phyloP scores from a whole-genome alignment of 2,797 vertebrate genomes.

The Salarias fasciatus region DNA sequence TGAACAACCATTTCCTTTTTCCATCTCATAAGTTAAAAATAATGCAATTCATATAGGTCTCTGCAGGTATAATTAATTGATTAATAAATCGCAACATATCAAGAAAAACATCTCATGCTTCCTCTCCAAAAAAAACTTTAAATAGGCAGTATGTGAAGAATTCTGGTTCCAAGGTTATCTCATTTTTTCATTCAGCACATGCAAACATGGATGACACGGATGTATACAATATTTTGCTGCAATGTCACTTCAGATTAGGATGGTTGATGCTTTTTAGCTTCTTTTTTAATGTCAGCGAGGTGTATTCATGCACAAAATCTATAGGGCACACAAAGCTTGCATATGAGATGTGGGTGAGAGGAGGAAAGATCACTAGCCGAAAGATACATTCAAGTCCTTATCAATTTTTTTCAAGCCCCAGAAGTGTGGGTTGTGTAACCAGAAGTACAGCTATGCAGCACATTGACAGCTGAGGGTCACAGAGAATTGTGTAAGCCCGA shows the following conservation, averaged over 20 bases:
- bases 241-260: no score
- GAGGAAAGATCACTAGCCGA: no score
- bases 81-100: not conserved
- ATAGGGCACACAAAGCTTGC: not conserved
- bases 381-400: not conserved
- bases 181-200: no score
- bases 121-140: not conserved
- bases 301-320: not conserved
- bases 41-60: no score
- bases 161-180: no score
- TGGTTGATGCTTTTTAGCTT: no score
- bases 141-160: no score
- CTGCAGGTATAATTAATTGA: not conserved
- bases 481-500: slow-evolving; percentile 48
- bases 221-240: no score
- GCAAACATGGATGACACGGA: no score
- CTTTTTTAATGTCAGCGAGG: not conserved
- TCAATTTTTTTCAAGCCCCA: not conserved
- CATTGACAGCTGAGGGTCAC: slow-evolving; percentile 57
- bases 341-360: not conserved
- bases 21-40: no score
- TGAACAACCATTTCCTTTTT: not conserved
- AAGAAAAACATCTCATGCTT: not conserved
- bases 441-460: not conserved
- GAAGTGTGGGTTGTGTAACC: not conserved